Evolutionary conservation across 2,888 invertebrate species (phyloP).

Genomic region (Agrochola lychnidis): DNA sequence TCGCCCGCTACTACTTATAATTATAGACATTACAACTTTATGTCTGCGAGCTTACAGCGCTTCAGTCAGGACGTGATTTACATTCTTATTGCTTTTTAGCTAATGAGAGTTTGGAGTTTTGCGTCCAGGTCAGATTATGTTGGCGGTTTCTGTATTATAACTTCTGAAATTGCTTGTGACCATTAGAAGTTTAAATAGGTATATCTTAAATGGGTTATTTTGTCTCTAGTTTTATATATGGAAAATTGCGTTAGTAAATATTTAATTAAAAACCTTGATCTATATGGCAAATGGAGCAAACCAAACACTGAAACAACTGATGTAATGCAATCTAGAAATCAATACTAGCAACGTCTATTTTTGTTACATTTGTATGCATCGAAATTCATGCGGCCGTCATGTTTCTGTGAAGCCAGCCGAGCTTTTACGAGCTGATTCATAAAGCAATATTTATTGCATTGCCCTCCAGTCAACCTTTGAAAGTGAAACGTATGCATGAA

Average conservation of each 20-base stretch:
- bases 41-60: conserved; percentile 35
- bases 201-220: neutral
- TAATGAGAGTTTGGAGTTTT: conserved; percentile 41
- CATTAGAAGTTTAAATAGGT: neutral
- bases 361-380: conserved; percentile 42
- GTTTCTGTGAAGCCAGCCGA: conserved; percentile 34
- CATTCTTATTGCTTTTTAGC: conserved; percentile 41
- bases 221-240: neutral
- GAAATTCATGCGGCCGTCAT: conserved; percentile 14
- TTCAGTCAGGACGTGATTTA: conserved; percentile 37
- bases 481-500: conserved; percentile 8
- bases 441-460: conserved; percentile 32
- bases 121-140: neutral
- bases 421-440: conserved; percentile 32
- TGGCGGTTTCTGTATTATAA: neutral
- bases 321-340: conserved; percentile 32
- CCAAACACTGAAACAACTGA: conserved; percentile 9
- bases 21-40: conserved; percentile 57
- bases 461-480: conserved; percentile 11
- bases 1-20: conserved; percentile 58
- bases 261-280: neutral
- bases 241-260: neutral
- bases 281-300: neutral
- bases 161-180: neutral
- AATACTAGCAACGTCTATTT: conserved; percentile 40